Evolutionary conservation across 2,888 invertebrate species (phyloP).

Genomic region (Drosophila helvetica): DNA sequence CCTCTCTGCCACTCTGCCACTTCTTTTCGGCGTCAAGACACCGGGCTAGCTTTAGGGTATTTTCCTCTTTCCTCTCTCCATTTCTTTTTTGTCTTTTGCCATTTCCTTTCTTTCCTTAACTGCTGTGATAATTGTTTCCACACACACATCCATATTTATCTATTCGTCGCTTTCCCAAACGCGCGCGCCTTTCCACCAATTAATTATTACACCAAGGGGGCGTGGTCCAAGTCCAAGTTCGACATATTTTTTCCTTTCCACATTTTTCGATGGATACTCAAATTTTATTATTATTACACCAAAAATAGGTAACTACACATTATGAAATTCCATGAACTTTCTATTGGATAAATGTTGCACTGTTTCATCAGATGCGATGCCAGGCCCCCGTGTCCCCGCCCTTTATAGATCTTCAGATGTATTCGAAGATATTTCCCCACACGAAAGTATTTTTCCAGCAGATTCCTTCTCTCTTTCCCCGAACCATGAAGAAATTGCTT

Average conservation of each 20-base stretch:
- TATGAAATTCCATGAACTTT: slow-evolving; percentile 35
- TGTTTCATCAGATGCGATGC: neutral
- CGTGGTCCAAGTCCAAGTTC: slow-evolving; percentile 38
- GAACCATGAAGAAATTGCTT: too few relatives aligned
- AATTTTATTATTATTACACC: slow-evolving; percentile 1
- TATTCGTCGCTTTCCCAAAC: slow-evolving; percentile 41
- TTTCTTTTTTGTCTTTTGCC: too few relatives aligned
- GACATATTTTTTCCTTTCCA: slow-evolving; percentile 10
- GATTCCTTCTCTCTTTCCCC: too few relatives aligned
- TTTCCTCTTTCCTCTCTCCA: slow-evolving; percentile 10
- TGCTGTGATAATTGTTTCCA: slow-evolving; percentile 42
- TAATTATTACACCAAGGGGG: slow-evolving; percentile 58
- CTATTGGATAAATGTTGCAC: neutral
- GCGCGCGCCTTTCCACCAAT: slow-evolving; percentile 46
- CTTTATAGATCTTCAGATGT: too few relatives aligned
- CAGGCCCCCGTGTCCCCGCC: neutral
- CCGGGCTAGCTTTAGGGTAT: slow-evolving; percentile 37
- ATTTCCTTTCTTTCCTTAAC: slow-evolving; percentile 8
- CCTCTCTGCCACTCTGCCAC: slow-evolving; percentile 3
- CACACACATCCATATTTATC: slow-evolving; percentile 7
- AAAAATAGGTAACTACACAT: neutral
- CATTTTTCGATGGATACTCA: slow-evolving; percentile 3
- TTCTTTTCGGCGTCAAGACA: slow-evolving; percentile 24
- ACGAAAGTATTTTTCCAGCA: too few relatives aligned
- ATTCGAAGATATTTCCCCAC: neutral